These are phyloP conservation scores for Phyllostomus discolor DNA, from an alignment of 2,113 vertebrate species.

Conservation along the genomic window DNA sequence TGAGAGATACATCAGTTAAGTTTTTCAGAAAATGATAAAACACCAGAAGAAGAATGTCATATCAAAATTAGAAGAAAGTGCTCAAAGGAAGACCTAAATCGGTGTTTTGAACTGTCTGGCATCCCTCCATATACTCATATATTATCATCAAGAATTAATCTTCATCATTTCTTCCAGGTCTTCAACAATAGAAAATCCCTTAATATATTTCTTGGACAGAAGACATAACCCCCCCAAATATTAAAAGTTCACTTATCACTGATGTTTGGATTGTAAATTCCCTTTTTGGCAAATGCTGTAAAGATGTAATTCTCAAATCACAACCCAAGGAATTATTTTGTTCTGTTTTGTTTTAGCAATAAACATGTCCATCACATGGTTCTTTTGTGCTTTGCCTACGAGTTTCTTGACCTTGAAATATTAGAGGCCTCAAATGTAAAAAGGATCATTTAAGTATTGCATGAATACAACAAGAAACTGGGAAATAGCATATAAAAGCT, in stretches of 20 bases:
- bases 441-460: neutral
- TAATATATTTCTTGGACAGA: neutral
- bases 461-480: neutral
- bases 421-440: neutral
- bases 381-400: neutral
- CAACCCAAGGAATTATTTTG: neutral
- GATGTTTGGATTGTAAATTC: neutral
- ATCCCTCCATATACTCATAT: neutral
- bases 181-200: neutral
- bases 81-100: neutral
- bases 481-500: neutral
- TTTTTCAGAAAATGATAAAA: constrained; percentile 1
- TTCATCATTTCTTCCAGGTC: neutral
- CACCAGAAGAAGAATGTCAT: neutral
- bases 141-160: neutral
- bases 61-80: neutral
- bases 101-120: neutral
- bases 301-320: neutral
- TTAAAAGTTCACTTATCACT: neutral
- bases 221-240: neutral
- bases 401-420: neutral
- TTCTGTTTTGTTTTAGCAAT: neutral
- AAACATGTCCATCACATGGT: neutral
- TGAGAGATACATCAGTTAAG: neutral
- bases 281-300: neutral